Evolutionary conservation across 2,888 invertebrate genomes (phyloP), one percentile per base, ranked within the genome.

Genomic region (Andrena flavipes): DNA sequence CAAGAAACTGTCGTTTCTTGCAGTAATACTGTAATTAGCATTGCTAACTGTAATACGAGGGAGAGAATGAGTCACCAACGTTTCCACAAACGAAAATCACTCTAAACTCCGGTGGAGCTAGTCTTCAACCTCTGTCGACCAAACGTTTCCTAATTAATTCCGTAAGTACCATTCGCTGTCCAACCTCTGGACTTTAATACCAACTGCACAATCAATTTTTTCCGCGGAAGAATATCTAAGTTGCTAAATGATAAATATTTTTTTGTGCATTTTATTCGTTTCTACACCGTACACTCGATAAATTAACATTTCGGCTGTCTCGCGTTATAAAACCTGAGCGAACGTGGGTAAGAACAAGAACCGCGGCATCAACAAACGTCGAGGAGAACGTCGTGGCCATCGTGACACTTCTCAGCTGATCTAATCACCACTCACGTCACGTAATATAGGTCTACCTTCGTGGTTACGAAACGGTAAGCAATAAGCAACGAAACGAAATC

Each of bases 401-500:
- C 30, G 72, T 42, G 80, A 80, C 63, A 42, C 29, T 64, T 80
- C 33, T 72, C 23, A 35, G 10, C 13, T 29, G 16, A 16, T 26
- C 16, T 49, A 23, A 76, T 71, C 48, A 49, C 35, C 48, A 88
- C 84, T 88, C 88, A 8, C 7, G 42, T 60, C 88, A 84, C 81
- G 88, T 84, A 82, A 88, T 87, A 78, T 80, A 84, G 85, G 82
- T 87, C 83, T 80, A 76, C 33, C 20, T 42, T 42, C 42, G 59
- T 62, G 48, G 70, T 88, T 87, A 74, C 87, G 85, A 88, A 88
- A 88, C 72, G 54, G 60, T 63, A 60, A 78, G 83, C 79, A 82
- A 72, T 70, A 69, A 82, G 69, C 76, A 76, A 70, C 56, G 74
- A 81, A 88, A 89, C 82, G 87, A 88, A 86, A 85, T 88, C 85